Conservation (phyloP, 2,797 vertebrate genomes). For the Antrozous pallidus region DNA sequence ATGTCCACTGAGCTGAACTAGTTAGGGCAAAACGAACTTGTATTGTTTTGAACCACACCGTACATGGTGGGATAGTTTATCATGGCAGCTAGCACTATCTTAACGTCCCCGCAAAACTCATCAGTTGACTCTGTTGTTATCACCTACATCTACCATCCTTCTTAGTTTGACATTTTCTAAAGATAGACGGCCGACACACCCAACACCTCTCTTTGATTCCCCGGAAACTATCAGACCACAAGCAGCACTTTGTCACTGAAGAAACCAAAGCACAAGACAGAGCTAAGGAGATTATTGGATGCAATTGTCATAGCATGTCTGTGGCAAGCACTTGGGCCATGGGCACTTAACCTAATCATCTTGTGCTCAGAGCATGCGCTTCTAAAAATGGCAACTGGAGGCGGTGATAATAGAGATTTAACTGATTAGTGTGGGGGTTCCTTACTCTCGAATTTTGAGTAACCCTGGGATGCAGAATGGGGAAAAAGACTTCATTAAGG, state of each 20-base stretch:
- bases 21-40: neutral
- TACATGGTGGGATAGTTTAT: neutral
- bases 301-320: neutral
- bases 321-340: neutral
- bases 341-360: conserved; percentile 46
- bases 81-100: neutral
- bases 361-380: conserved; percentile 27
- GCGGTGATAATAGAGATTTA: conserved; percentile 28
- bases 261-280: neutral
- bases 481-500: neutral
- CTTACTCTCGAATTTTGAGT: conserved; percentile 14
- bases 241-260: conserved; percentile 1
- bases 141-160: neutral
- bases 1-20: too few species aligned
- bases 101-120: neutral
- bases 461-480: neutral
- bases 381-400: conserved; percentile 51
- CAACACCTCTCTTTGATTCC: neutral
- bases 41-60: neutral
- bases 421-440: conserved; percentile 49
- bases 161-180: conserved; percentile 38
- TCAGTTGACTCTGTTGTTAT: conserved; percentile 31
- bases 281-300: conserved; percentile 11
- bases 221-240: neutral
- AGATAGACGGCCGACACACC: neutral